phyloP scores from a whole-genome alignment of 2,113 vertebrate species.

The Panthera uncia region DNA sequence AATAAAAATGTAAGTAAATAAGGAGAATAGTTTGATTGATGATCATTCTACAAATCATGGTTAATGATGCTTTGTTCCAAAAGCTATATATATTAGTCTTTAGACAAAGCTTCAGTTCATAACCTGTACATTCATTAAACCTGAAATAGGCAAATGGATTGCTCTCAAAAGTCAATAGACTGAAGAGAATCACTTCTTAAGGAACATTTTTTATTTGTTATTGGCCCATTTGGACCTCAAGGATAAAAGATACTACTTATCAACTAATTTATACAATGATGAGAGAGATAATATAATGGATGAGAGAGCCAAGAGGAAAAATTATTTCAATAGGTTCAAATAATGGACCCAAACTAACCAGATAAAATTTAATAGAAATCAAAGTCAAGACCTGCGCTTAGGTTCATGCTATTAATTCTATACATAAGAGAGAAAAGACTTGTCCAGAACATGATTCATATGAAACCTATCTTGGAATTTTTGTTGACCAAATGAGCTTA shows the following conservation, averaged over 20 bases:
- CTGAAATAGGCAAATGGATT: conserved; percentile 57
- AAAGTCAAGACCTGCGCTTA: conserved; percentile 44
- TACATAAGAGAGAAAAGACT: conserved; percentile 11
- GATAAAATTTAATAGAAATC: conserved; percentile 55
- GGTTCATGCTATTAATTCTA: conserved; percentile 23
- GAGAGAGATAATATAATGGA: conserved; percentile 58
- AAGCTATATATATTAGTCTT: conserved; percentile 45
- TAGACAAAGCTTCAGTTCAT: conserved; percentile 55
- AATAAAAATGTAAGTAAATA: conserved; percentile 56
- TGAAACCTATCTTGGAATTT: conserved; percentile 42
- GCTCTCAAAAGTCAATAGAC: conserved; percentile 62
- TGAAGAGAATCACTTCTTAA: conserved; percentile 65
- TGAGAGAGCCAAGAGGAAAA: conserved; percentile 63
- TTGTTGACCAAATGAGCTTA: conserved; percentile 2
- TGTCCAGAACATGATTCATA: conserved; percentile 39
- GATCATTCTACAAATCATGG: conserved; percentile 42
- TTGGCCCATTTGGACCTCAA: conserved; percentile 58
- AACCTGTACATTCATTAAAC: conserved; percentile 64
- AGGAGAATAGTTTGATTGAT: conserved; percentile 42
- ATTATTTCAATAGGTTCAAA: conserved; percentile 56
- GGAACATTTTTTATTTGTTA: conserved; percentile 72
- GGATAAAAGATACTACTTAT: conserved; percentile 62
- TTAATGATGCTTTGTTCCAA: conserved; percentile 59
- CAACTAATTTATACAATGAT: conserved; percentile 58
- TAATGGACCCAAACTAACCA: conserved; percentile 63